A percentile compares a stretch with the other conserved stretches of the same genome.
Evolutionary conservation across 2,888 invertebrate genomes (phyloP).

Genomic region (Pyrocoelia pectoralis): DNA sequence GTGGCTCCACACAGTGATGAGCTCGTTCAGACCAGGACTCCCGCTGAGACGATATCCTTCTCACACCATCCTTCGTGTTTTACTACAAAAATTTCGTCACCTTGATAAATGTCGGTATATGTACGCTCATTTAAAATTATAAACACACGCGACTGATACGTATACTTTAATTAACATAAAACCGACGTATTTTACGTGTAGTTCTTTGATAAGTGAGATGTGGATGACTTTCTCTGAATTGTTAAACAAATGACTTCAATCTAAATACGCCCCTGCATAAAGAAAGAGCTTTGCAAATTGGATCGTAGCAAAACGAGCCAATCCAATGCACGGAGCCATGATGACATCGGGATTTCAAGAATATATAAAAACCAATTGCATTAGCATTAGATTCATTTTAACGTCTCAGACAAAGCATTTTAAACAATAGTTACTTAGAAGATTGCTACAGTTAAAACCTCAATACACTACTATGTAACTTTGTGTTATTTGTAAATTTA

Average conservation of each 20-base stretch:
- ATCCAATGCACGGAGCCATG: conserved; percentile 44
- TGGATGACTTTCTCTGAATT: conserved; percentile 1
- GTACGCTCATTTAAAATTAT: conserved; percentile 20
- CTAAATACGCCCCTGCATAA: conserved; percentile 36
- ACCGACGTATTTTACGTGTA: conserved; percentile 15
- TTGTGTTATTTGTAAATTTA: conserved; percentile 45
- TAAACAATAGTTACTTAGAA: conserved; percentile 55
- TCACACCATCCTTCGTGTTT: conserved; percentile 45
- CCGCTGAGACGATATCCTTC: conserved; percentile 44
- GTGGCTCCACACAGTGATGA: conserved; percentile 47
- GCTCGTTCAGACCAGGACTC: conserved; percentile 49
- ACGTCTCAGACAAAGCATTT: conserved; percentile 49
- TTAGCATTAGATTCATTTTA: conserved; percentile 53
- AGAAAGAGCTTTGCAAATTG: conserved; percentile 42
- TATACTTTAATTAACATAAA: conserved; percentile 23
- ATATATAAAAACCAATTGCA: conserved; percentile 56
- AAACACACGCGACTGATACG: conserved; percentile 17
- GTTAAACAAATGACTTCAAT: conserved; percentile 25
- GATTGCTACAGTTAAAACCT: conserved; percentile 46
- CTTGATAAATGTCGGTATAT: conserved; percentile 30
- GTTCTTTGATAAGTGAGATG: background rate
- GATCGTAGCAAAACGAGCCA: conserved; percentile 40
- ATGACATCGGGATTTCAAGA: conserved; percentile 51
- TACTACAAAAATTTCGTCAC: conserved; percentile 37
- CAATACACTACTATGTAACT: conserved; percentile 44